Percentiles rank a stretch among this genome's conserved stretches.
These are phyloP conservation scores for Crocidura indochinensis DNA, from an alignment of 2,797 vertebrate genomes.

Conservation along the genomic window DNA sequence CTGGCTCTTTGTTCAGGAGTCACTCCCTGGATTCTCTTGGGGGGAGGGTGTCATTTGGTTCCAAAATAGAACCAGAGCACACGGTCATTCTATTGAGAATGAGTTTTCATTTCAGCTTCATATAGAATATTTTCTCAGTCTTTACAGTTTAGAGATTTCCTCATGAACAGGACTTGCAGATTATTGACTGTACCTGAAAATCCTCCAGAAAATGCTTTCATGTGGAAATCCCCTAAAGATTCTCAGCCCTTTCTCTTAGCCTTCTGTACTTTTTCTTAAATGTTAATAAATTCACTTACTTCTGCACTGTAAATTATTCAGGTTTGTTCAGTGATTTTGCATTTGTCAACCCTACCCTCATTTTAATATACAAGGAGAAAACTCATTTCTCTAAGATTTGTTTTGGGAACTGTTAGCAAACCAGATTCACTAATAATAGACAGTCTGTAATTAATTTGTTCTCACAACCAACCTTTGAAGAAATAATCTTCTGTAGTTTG, in stretches of 20 bases:
- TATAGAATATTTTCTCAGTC: no score
- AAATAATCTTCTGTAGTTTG: no score
- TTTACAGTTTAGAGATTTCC: not conserved
- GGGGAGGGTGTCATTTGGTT: no score
- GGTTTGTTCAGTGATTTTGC: slow-evolving; percentile 58
- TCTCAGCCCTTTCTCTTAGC: slow-evolving; percentile 9
- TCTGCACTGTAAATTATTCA: slow-evolving; percentile 62
- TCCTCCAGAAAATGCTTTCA: slow-evolving; percentile 31
- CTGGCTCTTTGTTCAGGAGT: no score
- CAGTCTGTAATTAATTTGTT: slow-evolving; percentile 17
- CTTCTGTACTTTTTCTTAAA: slow-evolving; percentile 62
- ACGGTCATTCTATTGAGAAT: no score
- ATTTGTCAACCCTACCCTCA: slow-evolving; percentile 47
- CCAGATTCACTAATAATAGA: not conserved
- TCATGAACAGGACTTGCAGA: not conserved
- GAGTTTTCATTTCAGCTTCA: no score
- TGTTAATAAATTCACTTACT: slow-evolving; percentile 73
- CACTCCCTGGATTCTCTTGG: no score
- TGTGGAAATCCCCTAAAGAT: not conserved
- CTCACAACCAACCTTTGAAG: not conserved
- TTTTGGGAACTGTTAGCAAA: not conserved
- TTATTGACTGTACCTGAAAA: slow-evolving; percentile 10
- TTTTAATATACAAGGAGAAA: slow-evolving; percentile 66
- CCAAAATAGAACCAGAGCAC: no score
- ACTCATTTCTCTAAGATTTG: slow-evolving; percentile 50